A percentile compares a stretch with the other conserved stretches of the same genome.
phyloP scores from a whole-genome alignment of 1,140 invertebrate species.

The Sitodiplosis mosellana region DNA sequence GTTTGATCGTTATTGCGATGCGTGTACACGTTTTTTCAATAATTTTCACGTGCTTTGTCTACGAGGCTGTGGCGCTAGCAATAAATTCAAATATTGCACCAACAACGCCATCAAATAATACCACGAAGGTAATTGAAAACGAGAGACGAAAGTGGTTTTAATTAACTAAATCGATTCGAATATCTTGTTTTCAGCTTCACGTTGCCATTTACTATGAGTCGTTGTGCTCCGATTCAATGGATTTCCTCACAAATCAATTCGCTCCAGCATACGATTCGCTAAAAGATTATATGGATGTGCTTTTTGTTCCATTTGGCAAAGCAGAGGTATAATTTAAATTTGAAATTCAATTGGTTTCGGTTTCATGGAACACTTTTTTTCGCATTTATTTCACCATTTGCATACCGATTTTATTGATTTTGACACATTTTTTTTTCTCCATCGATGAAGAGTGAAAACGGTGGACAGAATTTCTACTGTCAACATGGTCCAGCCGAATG shows the following conservation, averaged over 20 bases:
- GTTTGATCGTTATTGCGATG: not conserved
- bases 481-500: slow-evolving; percentile 49
- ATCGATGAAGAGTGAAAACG: slow-evolving; percentile 13
- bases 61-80: not conserved
- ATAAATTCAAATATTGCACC: not conserved
- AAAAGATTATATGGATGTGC: slow-evolving; percentile 28
- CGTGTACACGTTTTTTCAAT: too few relatives aligned
- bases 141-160: not conserved
- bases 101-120: not conserved
- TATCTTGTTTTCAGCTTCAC: slow-evolving; percentile 11
- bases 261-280: slow-evolving; percentile 28
- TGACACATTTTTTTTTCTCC: not conserved
- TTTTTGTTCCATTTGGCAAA: slow-evolving; percentile 60
- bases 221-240: slow-evolving; percentile 58
- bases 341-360: slow-evolving; percentile 1
- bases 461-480: slow-evolving; percentile 36
- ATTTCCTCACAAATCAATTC: slow-evolving; percentile 40
- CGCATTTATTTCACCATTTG: not conserved
- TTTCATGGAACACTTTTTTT: slow-evolving; percentile 3
- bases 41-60: not conserved
- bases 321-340: slow-evolving; percentile 32
- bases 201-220: slow-evolving; percentile 54
- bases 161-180: not conserved
- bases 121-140: not conserved
- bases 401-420: too few relatives aligned